phyloP scores from a whole-genome alignment of 2,888 invertebrate genomes.

The Lacanobia wlatinum region DNA sequence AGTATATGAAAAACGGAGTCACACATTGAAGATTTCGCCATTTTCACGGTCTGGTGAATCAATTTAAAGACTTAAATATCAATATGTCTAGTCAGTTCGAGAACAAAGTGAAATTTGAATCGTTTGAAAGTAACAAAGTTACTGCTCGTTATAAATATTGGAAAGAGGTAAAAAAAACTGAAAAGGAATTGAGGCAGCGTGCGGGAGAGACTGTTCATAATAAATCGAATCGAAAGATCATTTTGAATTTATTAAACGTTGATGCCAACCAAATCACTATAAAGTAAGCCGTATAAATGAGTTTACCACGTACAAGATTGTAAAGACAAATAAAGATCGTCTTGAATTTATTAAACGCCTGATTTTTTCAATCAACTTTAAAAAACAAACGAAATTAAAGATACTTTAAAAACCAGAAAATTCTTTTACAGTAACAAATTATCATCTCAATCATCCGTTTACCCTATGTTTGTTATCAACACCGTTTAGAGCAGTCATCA shows the following conservation, averaged over 20 bases:
- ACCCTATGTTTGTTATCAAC: constrained; percentile 8
- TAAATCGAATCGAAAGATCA: not conserved
- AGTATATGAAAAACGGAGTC: constrained; percentile 1
- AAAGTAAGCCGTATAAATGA: not conserved
- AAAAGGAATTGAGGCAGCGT: constrained; percentile 3
- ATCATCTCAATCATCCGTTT: constrained; percentile 9
- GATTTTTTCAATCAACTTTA: too few species aligned
- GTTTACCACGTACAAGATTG: not conserved
- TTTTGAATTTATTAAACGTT: not conserved
- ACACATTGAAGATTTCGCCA: not conserved
- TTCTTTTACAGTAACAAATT: not conserved
- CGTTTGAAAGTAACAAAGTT: not conserved
- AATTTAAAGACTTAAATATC: constrained; percentile 13
- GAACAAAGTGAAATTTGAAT: constrained; percentile 18
- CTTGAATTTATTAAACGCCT: not conserved
- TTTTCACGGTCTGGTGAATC: constrained; percentile 24
- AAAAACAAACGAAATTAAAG: not conserved
- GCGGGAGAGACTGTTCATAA: not conserved
- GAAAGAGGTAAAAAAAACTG: constrained; percentile 1
- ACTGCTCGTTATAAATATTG: not conserved
- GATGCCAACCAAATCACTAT: not conserved
- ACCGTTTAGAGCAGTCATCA: constrained; percentile 18
- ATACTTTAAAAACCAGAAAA: not conserved
- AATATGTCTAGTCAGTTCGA: constrained; percentile 2
- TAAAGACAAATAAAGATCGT: not conserved